phyloP scores from a whole-genome alignment of 2,797 vertebrate genomes.

The Macropodus opercularis region DNA sequence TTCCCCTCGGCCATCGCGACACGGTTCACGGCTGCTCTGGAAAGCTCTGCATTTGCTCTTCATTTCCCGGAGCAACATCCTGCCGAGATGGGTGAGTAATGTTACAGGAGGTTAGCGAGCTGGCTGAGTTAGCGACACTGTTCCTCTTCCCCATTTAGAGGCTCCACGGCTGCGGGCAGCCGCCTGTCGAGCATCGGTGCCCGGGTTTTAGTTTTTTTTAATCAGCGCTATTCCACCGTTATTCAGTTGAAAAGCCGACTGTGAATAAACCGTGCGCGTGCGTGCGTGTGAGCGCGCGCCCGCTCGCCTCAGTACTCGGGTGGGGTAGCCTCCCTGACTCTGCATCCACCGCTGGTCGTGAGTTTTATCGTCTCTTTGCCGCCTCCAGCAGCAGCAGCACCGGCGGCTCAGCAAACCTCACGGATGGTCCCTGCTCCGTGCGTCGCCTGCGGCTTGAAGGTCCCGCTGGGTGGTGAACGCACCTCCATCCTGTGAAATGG shows the following conservation, averaged over 20 bases:
- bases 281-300: constrained; percentile 8
- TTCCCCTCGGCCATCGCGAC: constrained; percentile 45
- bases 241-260: constrained; percentile 19
- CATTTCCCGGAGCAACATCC: constrained; percentile 47
- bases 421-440: not conserved
- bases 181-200: too few species aligned
- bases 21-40: constrained; percentile 37
- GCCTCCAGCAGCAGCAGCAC: too few species aligned
- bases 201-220: too few species aligned
- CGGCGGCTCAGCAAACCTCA: not conserved
- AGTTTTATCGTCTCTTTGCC: too few species aligned
- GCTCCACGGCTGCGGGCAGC: not conserved
- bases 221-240: not conserved
- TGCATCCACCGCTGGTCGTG: constrained; percentile 27
- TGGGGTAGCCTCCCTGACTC: constrained; percentile 55
- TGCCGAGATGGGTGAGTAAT: constrained; percentile 73
- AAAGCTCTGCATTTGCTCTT: constrained; percentile 33
- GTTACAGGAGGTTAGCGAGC: constrained; percentile 21
- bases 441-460: not conserved
- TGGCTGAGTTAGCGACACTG: not conserved
- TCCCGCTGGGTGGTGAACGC: too few species aligned
- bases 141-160: not conserved
- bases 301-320: constrained; percentile 43
- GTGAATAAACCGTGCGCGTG: not conserved
- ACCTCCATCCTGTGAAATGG: constrained; percentile 49